Evolutionary conservation across 2,113 vertebrate species (phyloP).

Genomic region (Caranx ignobilis): DNA sequence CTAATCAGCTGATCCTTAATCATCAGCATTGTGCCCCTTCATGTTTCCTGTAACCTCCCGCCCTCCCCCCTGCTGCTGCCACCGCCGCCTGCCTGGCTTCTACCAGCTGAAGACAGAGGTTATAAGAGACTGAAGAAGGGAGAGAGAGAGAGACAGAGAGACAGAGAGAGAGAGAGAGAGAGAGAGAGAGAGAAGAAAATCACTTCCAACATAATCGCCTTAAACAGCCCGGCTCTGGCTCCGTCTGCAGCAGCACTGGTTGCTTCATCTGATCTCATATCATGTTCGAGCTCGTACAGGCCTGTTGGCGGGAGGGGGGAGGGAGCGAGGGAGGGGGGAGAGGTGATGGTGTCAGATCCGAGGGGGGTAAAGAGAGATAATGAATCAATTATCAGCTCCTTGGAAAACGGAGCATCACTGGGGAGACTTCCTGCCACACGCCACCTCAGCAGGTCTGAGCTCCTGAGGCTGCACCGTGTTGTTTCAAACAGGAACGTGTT

Average conservation of each 20-base stretch:
- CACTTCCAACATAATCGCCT: constrained; percentile 74
- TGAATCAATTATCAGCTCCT: constrained; percentile 62
- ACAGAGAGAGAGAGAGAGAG: constrained; percentile 9
- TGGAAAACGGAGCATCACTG: not conserved
- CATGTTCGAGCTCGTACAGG: constrained; percentile 29
- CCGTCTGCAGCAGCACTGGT: constrained; percentile 40
- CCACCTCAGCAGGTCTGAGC: constrained; percentile 9
- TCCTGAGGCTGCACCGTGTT: constrained; percentile 9
- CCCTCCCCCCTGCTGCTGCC: not conserved
- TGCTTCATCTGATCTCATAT: constrained; percentile 54
- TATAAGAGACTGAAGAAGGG: constrained; percentile 35
- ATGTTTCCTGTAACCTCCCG: constrained; percentile 69
- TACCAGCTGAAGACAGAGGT: constrained; percentile 50
- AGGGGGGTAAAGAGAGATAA: constrained; percentile 36
- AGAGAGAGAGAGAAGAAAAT: constrained; percentile 22
- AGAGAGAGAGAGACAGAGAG: constrained; percentile 33
- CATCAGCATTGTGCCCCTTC: constrained; percentile 77
- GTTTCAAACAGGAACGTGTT: no score
- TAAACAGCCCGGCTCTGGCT: constrained; percentile 59
- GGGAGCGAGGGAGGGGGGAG: not conserved
- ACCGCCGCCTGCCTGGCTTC: not conserved
- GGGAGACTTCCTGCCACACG: not conserved
- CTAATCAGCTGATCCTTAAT: constrained; percentile 86
- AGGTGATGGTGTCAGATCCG: constrained; percentile 15
- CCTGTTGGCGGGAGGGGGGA: constrained; percentile 5